Conservation (phyloP, 2,113 vertebrate species). For the Cyprichromis sp. region DNA sequence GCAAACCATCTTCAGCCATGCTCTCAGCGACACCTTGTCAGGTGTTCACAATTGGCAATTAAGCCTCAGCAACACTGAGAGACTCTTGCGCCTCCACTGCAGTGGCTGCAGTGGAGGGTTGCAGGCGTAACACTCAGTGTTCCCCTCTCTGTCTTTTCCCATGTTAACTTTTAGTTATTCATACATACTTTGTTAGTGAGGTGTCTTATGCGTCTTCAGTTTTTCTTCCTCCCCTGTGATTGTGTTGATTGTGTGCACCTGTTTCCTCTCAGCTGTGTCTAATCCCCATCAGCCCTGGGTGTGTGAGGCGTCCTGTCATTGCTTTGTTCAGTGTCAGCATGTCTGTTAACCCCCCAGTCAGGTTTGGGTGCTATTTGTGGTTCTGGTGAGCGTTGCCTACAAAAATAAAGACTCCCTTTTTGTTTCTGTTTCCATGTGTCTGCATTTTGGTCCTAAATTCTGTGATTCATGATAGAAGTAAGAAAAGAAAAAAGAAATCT, state of each 20-base stretch:
- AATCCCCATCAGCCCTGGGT: neutral
- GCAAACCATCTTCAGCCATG: too few species aligned
- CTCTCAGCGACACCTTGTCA: neutral
- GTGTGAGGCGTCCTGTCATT: neutral
- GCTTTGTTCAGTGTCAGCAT: neutral
- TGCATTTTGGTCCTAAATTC: accelerated
- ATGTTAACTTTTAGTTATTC: neutral
- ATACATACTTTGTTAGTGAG: neutral
- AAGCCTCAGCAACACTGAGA: neutral
- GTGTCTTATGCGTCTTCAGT: neutral
- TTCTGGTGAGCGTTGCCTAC: neutral
- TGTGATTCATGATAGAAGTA: neutral
- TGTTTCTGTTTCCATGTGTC: neutral
- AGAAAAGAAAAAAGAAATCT: neutral
- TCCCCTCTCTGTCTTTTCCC: neutral
- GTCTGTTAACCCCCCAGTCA: neutral
- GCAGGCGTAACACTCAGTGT: neutral
- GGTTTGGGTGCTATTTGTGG: neutral
- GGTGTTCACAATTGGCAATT: neutral
- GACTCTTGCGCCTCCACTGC: neutral
- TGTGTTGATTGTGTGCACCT: neutral
- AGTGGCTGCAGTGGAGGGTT: neutral
- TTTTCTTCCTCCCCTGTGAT: accelerated
- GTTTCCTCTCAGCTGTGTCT: neutral
- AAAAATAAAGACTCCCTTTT: accelerated